Evolutionary conservation across 2,888 invertebrate species (phyloP).

Genomic region (Dasysyrphus tricinctus): DNA sequence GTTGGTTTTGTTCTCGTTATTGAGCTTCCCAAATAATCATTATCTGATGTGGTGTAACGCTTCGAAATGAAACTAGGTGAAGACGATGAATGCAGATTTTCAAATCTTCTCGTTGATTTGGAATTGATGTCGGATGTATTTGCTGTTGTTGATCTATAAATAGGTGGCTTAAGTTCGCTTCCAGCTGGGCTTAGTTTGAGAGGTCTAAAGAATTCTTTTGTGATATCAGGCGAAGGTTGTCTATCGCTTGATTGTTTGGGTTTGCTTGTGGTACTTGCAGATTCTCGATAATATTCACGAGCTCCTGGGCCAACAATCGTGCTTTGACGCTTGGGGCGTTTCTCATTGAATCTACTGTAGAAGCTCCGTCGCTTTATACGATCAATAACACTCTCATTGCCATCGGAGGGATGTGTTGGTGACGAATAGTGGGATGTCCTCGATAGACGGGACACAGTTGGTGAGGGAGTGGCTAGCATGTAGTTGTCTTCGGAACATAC

Average conservation of each 20-base stretch:
- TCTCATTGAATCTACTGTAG: constrained; percentile 94
- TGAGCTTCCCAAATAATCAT: constrained; percentile 77
- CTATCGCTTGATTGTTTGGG: constrained; percentile 77
- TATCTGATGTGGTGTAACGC: constrained; percentile 78
- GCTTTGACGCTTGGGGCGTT: constrained; percentile 89
- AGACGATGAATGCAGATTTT: constrained; percentile 79
- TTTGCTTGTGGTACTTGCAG: constrained; percentile 75
- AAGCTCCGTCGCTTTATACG: constrained; percentile 95
- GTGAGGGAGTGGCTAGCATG: constrained; percentile 81
- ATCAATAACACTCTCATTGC: constrained; percentile 91
- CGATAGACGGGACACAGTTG: constrained; percentile 82
- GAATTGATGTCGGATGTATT: constrained; percentile 77
- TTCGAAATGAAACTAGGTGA: constrained; percentile 80
- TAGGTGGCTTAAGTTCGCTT: constrained; percentile 81
- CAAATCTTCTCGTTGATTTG: constrained; percentile 81
- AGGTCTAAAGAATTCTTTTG: constrained; percentile 81
- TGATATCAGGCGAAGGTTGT: constrained; percentile 81
- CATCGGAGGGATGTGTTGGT: constrained; percentile 83
- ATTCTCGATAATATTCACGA: constrained; percentile 84
- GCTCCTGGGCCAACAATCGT: constrained; percentile 87
- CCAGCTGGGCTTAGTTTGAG: constrained; percentile 81
- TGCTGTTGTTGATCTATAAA: constrained; percentile 79
- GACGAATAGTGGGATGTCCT: constrained; percentile 84
- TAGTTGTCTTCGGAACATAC: constrained; percentile 86
- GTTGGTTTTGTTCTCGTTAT: constrained; percentile 41